Conservation (phyloP, 2,888 invertebrate species). For the Netelia virgata region DNA sequence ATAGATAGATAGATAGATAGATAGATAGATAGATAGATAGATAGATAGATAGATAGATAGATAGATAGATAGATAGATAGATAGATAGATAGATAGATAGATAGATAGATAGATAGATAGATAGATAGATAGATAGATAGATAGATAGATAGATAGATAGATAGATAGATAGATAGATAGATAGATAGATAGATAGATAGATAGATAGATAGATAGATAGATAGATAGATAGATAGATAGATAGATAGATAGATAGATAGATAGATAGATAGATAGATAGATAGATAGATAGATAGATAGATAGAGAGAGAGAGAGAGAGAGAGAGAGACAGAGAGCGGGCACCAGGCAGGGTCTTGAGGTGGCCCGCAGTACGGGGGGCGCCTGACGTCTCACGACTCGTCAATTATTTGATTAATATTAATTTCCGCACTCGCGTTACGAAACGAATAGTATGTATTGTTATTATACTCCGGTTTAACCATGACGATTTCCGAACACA, state of each 20-base stretch:
- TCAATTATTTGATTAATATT: slow-evolving; percentile 80
- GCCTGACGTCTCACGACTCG: slow-evolving; percentile 83
- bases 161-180: slow-evolving; percentile 8
- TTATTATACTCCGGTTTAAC: background rate
- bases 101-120: slow-evolving; percentile 70
- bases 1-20: slow-evolving; percentile 32
- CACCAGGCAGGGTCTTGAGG: slow-evolving; percentile 82
- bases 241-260: background rate
- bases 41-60: slow-evolving; percentile 72
- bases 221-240: slow-evolving; percentile 22
- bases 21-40: background rate
- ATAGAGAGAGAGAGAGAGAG: slow-evolving; percentile 26
- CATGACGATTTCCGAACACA: slow-evolving; percentile 30
- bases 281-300: slow-evolving; percentile 12
- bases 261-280: slow-evolving; percentile 71
- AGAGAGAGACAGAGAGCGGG: slow-evolving; percentile 77
- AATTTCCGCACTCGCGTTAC: slow-evolving; percentile 74
- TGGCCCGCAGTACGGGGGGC: slow-evolving; percentile 84
- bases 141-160: slow-evolving; percentile 71
- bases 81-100: background rate
- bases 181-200: slow-evolving; percentile 21
- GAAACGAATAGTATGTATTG: slow-evolving; percentile 53
- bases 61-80: slow-evolving; percentile 32
- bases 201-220: slow-evolving; percentile 73
- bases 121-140: slow-evolving; percentile 26